These are phyloP conservation scores for Ceuthmochares aereus DNA, from an alignment of 2,113 vertebrate genomes.

Conservation along the genomic window DNA sequence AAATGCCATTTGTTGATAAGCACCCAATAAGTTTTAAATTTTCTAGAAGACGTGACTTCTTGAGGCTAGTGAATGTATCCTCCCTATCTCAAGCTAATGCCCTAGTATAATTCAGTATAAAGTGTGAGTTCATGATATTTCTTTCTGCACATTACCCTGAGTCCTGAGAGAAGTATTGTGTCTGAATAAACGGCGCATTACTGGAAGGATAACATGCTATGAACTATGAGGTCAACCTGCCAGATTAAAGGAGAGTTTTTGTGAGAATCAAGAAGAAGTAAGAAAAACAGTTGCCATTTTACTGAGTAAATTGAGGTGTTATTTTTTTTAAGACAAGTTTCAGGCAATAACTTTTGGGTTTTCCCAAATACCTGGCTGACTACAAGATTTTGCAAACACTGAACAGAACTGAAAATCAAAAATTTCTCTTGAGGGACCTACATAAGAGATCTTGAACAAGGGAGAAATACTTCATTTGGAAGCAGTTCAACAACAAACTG, in stretches of 20 bases:
- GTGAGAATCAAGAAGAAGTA: background rate
- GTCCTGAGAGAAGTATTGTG: background rate
- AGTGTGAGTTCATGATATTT: background rate
- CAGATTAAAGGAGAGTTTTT: background rate
- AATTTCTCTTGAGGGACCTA: background rate
- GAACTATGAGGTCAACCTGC: background rate
- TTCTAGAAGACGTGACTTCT: constrained; percentile 27
- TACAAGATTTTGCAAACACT: background rate
- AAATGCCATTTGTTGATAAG: background rate
- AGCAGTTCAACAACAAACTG: background rate
- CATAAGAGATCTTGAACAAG: background rate
- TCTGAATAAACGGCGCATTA: background rate
- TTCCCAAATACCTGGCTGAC: background rate
- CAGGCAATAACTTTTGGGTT: background rate
- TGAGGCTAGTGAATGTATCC: background rate
- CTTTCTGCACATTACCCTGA: background rate
- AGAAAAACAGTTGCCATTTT: background rate
- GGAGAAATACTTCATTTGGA: background rate
- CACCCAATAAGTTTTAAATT: constrained; percentile 31
- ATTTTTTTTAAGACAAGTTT: background rate
- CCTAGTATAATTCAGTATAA: background rate
- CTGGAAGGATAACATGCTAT: background rate
- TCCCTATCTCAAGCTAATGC: background rate
- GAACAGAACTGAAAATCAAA: background rate
- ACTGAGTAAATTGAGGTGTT: background rate